These are phyloP conservation scores for Panagrolaimus sp. DNA, from an alignment of 1,140 invertebrate species.

Conservation along the genomic window DNA sequence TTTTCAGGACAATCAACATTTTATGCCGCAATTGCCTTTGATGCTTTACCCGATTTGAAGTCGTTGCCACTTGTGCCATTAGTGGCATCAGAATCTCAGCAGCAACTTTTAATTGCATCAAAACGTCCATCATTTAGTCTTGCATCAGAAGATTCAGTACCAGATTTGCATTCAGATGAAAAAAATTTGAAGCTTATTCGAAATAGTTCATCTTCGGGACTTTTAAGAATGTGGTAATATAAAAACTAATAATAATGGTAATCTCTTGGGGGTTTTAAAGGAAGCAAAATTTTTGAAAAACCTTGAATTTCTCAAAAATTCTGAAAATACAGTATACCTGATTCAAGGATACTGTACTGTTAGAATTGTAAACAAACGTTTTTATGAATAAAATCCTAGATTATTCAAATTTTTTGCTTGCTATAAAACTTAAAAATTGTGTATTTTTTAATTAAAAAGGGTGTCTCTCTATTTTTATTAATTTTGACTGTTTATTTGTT, in stretches of 20 bases:
- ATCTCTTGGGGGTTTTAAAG: no score
- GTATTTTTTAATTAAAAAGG: slow-evolving; percentile 14
- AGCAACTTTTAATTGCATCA: slow-evolving; percentile 24
- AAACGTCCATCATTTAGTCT: slow-evolving; percentile 39
- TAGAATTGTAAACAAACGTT: no score
- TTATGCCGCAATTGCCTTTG: slow-evolving; percentile 49
- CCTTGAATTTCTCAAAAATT: no score
- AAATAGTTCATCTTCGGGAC: slow-evolving; percentile 29
- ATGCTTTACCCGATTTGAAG: slow-evolving; percentile 55
- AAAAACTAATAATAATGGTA: background rate
- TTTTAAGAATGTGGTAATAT: slow-evolving; percentile 42
- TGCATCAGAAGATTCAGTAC: slow-evolving; percentile 48
- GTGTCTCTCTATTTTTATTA: no score
- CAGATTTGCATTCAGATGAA: slow-evolving; percentile 57
- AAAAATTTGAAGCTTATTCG: slow-evolving; percentile 49
- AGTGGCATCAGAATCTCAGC: background rate
- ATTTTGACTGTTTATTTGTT: no score
- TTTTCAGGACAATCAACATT: slow-evolving; percentile 48
- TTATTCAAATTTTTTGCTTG: no score
- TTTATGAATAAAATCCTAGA: no score
- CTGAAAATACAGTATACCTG: no score
- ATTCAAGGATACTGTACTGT: no score
- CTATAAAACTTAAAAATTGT: no score
- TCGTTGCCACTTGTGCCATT: slow-evolving; percentile 17
- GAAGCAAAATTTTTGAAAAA: no score